phyloP scores from a whole-genome alignment of 2,888 invertebrate genomes.

The Eilema griseolum region DNA sequence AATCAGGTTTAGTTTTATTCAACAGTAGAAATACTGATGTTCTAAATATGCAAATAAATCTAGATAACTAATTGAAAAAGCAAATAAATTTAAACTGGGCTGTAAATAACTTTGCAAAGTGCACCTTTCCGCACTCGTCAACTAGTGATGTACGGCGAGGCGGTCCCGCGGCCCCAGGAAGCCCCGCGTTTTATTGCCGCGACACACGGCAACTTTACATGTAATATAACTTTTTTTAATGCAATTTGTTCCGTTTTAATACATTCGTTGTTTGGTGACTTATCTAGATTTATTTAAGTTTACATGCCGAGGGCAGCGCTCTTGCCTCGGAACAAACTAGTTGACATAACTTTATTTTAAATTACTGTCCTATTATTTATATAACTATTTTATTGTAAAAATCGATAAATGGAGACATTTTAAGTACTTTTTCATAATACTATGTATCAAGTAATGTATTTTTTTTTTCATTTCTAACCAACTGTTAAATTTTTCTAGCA shows the following conservation, averaged over 20 bases:
- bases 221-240: slow-evolving; percentile 52
- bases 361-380: neutral
- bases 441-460: neutral
- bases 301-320: slow-evolving; percentile 35
- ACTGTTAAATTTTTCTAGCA: too few relatives aligned
- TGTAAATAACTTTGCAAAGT: slow-evolving; percentile 26
- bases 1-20: neutral
- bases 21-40: neutral
- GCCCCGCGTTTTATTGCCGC: slow-evolving; percentile 46
- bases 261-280: slow-evolving; percentile 50
- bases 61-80: slow-evolving; percentile 32
- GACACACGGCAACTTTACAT: slow-evolving; percentile 53
- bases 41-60: neutral
- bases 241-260: slow-evolving; percentile 54
- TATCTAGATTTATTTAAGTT: slow-evolving; percentile 47
- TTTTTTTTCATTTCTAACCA: neutral
- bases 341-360: slow-evolving; percentile 10
- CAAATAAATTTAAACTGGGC: slow-evolving; percentile 29
- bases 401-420: too few relatives aligned
- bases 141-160: slow-evolving; percentile 49
- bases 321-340: slow-evolving; percentile 10
- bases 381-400: neutral
- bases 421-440: neutral
- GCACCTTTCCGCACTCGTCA: slow-evolving; percentile 49
- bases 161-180: slow-evolving; percentile 41